Conservation (phyloP, 2,797 vertebrate genomes). For the Poecilia picta region DNA sequence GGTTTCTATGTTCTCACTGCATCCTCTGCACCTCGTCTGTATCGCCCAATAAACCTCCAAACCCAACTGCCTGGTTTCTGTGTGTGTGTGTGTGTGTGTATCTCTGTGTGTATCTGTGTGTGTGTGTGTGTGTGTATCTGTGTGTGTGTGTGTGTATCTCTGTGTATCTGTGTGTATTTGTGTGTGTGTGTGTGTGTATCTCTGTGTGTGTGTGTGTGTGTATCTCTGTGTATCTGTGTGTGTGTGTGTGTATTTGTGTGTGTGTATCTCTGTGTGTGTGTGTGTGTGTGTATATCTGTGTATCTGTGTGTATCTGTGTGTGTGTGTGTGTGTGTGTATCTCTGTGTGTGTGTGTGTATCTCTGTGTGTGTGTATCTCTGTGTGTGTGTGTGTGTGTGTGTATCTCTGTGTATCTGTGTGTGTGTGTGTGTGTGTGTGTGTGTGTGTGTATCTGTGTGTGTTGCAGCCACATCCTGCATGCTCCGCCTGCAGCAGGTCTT, state of each 20-base stretch:
- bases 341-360: neutral
- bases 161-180: neutral
- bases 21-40: constrained; percentile 48
- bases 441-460: no score
- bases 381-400: no score
- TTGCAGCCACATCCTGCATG: constrained; percentile 13
- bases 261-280: neutral
- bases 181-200: no score
- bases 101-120: no score
- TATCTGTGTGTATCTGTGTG: neutral
- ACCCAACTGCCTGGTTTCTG: constrained; percentile 65
- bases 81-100: neutral
- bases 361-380: neutral
- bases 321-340: no score
- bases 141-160: no score
- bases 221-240: neutral
- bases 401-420: neutral
- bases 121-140: no score
- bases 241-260: no score
- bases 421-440: neutral
- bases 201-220: neutral
- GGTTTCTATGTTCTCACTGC: constrained; percentile 15
- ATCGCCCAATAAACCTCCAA: constrained; percentile 79
- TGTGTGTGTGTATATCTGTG: no score
- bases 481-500: neutral